Base-by-base conservation (phyloP, 30 jellyfish, hydroid and myxozoan species). In the Aurelia aurita complex sp. Pacific region DNA sequence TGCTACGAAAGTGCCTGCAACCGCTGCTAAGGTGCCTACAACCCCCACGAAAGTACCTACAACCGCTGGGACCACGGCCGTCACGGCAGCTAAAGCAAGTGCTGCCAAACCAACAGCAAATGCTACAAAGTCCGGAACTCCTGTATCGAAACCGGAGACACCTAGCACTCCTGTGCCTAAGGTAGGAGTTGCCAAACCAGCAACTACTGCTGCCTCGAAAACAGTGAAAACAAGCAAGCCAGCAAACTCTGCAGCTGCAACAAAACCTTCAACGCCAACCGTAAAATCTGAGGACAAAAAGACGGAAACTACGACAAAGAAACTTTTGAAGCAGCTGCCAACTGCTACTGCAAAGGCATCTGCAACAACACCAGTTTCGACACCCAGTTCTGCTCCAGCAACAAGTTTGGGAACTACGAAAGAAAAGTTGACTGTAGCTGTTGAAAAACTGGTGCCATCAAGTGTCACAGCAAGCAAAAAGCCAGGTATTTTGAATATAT, bases 361-460 rank as follows among this genome's bases (percentile, higher is more conserved):
- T 15, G 57, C 57, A n/a, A 35, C 86, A 23, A 54, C 54, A 3
- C 74, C 74, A 11, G 40, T 23, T 13, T 14, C 33, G 23, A 32
- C 55, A 4, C 71, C 86, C 29, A 38, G 3, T 73, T n/a, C 67
- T 52, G 19, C 40, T 18, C 4, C 69, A 10, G 10, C 40, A 40
- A 81, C 74, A 4, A 64, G 51, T 46, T 67, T 72, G 15, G 73
- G 79, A 43, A 64, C 88, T 16, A 23, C 80, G 12, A 90, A 90
- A 64, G 98, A 92, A 2, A 94, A 94, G 67, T 57, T 94, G 55
- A 91, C 96, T 3, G 85, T 89, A 73, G 97, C 94, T 61, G 97
- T 89, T 67, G 96, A 79, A 1, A 88, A 89, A 67, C 68, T 85
- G 74, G 71, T 77, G 9, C 65, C 97, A 54, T 51, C 84, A 33